Conservation (phyloP, 2,113 vertebrate species). For the Ardeotis arabs region DNA sequence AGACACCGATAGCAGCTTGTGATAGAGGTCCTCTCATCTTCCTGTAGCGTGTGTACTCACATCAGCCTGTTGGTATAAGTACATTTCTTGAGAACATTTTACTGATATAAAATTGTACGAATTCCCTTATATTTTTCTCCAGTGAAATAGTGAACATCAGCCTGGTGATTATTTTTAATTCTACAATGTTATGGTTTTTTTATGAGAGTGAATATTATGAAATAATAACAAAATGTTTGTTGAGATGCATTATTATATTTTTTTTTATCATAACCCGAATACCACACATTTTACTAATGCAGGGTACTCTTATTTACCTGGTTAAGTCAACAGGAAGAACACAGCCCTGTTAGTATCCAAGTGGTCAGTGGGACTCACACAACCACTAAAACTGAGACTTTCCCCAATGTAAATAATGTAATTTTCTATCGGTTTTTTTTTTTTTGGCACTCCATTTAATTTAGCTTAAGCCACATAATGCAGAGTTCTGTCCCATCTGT, state of each 20-base stretch:
- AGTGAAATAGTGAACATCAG: background rate
- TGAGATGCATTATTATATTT: background rate
- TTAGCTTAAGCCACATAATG: background rate
- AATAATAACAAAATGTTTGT: background rate
- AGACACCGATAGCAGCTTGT: background rate
- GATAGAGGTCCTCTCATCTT: background rate
- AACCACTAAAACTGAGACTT: background rate
- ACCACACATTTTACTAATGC: background rate
- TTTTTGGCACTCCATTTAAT: background rate
- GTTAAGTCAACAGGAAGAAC: background rate
- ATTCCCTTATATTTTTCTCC: background rate
- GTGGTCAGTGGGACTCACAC: background rate
- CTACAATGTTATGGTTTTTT: background rate
- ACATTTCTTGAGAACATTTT: background rate
- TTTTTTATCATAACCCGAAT: background rate
- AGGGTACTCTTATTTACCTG: background rate
- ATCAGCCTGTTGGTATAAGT: background rate
- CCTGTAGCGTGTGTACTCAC: background rate
- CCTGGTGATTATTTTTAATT: background rate
- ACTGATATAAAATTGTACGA: background rate
- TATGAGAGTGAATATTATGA: background rate
- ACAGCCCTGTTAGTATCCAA: background rate
- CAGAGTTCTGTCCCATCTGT: conserved; percentile 22
- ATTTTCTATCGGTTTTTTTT: background rate
- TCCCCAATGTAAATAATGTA: background rate